Conservation (phyloP, 2,797 vertebrate species). For the Peromyscus melanophrys region DNA sequence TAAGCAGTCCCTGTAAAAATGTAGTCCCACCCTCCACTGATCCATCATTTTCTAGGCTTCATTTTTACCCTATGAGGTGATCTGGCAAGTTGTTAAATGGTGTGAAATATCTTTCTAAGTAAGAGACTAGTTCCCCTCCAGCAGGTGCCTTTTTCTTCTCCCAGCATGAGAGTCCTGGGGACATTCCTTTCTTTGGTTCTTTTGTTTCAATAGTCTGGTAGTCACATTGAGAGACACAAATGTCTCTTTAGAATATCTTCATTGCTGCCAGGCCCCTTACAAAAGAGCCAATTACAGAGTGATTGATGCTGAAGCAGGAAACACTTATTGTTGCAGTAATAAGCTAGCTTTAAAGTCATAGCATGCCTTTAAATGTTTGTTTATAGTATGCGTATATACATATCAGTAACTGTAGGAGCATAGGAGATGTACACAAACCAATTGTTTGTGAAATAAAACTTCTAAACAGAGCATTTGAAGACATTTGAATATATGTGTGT, state of each 20-base stretch:
- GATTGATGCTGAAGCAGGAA: neutral
- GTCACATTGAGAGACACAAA: neutral
- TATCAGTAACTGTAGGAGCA: neutral
- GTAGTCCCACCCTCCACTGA: neutral
- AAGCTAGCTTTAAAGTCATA: neutral
- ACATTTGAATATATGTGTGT: constrained; percentile 11
- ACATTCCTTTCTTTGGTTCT: neutral
- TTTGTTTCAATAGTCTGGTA: neutral
- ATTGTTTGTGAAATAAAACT: constrained; percentile 29
- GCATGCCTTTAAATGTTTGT: neutral
- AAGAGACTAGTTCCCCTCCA: neutral
- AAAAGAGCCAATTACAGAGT: neutral
- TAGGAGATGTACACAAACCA: neutral
- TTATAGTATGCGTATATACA: neutral
- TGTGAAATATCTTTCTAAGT: neutral
- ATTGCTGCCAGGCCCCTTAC: neutral
- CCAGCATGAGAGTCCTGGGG: neutral
- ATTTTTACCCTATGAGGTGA: neutral
- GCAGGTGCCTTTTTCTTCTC: neutral
- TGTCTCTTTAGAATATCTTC: constrained; percentile 7
- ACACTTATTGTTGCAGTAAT: constrained; percentile 29
- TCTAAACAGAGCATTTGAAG: neutral
- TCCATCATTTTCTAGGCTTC: neutral
- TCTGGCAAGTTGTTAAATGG: neutral
- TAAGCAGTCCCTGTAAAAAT: neutral